Percentiles rank a stretch among this genome's conserved stretches.
Conservation (phyloP, 2,888 invertebrate genomes). For the Sarcophaga caerulescens region DNA sequence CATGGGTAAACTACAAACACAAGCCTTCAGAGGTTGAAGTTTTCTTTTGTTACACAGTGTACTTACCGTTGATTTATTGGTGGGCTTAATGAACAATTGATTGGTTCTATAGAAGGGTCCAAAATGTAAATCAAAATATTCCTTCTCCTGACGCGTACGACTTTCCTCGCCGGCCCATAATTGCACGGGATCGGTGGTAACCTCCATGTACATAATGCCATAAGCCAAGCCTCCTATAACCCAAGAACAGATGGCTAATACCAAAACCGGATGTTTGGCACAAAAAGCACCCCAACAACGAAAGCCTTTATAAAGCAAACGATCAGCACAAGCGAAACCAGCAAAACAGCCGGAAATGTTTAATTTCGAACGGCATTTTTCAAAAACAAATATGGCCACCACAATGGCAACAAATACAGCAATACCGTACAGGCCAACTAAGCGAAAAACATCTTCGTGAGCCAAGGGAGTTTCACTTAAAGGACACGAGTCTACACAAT, state of each 20-base stretch:
- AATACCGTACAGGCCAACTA: slow-evolving; percentile 84
- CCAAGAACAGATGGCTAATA: slow-evolving; percentile 85
- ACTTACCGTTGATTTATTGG: slow-evolving; percentile 82
- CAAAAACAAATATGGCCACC: slow-evolving; percentile 83
- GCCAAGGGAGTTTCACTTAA: slow-evolving; percentile 80
- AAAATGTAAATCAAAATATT: slow-evolving; percentile 93
- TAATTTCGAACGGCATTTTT: slow-evolving; percentile 71
- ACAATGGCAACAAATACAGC: slow-evolving; percentile 83
- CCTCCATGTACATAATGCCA: slow-evolving; percentile 86
- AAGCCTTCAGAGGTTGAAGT: neutral
- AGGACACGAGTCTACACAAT: slow-evolving; percentile 86
- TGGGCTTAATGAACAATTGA: slow-evolving; percentile 91
- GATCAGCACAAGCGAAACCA: slow-evolving; percentile 75
- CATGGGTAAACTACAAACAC: slow-evolving; percentile 76
- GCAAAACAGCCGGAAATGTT: slow-evolving; percentile 74
- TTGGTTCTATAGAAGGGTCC: slow-evolving; percentile 94
- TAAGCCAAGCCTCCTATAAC: slow-evolving; percentile 83
- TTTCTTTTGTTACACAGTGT: neutral
- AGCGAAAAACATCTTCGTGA: slow-evolving; percentile 82
- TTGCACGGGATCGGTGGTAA: slow-evolving; percentile 95
- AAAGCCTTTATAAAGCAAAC: slow-evolving; percentile 79
- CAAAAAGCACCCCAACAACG: slow-evolving; percentile 83
- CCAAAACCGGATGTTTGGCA: slow-evolving; percentile 85
- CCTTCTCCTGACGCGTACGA: slow-evolving; percentile 90
- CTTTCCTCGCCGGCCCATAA: slow-evolving; percentile 95